A percentile compares a stretch with the other conserved stretches of the same genome.
These are phyloP conservation scores for Agapornis canus DNA, from an alignment of 2,797 vertebrate species.

Conservation along the genomic window DNA sequence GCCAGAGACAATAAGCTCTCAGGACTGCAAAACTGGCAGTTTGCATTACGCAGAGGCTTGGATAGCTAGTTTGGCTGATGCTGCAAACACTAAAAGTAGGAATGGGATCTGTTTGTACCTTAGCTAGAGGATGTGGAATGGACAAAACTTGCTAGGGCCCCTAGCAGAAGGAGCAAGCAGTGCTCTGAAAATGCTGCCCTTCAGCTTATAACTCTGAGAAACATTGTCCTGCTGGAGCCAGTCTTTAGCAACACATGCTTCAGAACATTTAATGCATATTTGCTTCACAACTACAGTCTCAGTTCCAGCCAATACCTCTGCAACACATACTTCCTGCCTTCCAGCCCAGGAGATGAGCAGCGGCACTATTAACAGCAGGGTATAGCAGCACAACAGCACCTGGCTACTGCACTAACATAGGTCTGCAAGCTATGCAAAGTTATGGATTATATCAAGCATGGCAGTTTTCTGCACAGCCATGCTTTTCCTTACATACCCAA, in stretches of 20 bases:
- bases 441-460: accelerated
- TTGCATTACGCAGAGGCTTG: background rate
- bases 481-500: background rate
- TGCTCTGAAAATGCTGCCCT: accelerated
- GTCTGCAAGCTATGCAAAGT: accelerated
- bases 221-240: accelerated
- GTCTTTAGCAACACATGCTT: background rate
- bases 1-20: background rate
- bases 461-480: background rate
- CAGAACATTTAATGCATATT: accelerated
- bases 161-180: background rate
- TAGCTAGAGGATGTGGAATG: accelerated
- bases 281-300: background rate
- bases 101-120: background rate
- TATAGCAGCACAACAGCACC: background rate
- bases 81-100: background rate
- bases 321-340: background rate
- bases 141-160: no score
- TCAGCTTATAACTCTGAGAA: background rate
- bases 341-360: accelerated
- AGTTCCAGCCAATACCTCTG: background rate
- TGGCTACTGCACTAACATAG: accelerated
- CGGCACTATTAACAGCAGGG: background rate
- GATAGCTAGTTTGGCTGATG: background rate
- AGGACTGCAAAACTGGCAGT: background rate